Evolutionary conservation across 2,888 invertebrate genomes (phyloP), one percentile per base, ranked within the genome.

Genomic region (Ormyrus rosae): DNA sequence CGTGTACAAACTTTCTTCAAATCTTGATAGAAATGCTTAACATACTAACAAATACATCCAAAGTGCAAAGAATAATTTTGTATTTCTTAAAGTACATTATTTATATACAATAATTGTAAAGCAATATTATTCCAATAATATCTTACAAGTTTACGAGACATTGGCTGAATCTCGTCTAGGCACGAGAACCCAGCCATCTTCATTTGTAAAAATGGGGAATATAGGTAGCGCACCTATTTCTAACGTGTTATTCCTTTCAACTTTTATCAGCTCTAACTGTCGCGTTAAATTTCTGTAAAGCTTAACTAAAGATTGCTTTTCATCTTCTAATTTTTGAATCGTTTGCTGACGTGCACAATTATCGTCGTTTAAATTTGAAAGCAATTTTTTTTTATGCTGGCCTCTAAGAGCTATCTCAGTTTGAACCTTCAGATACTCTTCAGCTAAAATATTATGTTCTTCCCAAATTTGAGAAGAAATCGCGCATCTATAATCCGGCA

Each of bases 361-460:
- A 83, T 92, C 91, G 80, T 91, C 90, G 78, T 90, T 91, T 82
- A 92, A 89, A 83, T 91, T 90, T 80, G 91, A 89, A 77, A 96
- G 93, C 83, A 96, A 91, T 87, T 95, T 95, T 84, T 95, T 94
- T 91, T 95, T 96, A 86, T 96, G 94, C 88, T 96, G 95, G 82
- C 95, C 94, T 79, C 96, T 92, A 87, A 96, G 94, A 56, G 96
- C 96, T 82, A 97, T 92, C 91, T 97, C 96, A 56, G 96, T 96
- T 91, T 97, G 96, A 83, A 96, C 96, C 91, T 95, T 95, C 79
- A 97, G 93, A 91, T 96, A 97, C 91, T 98, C 96, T 90, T 96
- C 95, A 78, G 97, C 97, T 84, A 97, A 91, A 91, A 96, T 93
- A 88, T 96, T 96, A 89, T 98, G 98, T 87, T 97, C 96, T 84